Base-by-base conservation (phyloP, 2,888 invertebrate species). In the Aromia moschata region DNA sequence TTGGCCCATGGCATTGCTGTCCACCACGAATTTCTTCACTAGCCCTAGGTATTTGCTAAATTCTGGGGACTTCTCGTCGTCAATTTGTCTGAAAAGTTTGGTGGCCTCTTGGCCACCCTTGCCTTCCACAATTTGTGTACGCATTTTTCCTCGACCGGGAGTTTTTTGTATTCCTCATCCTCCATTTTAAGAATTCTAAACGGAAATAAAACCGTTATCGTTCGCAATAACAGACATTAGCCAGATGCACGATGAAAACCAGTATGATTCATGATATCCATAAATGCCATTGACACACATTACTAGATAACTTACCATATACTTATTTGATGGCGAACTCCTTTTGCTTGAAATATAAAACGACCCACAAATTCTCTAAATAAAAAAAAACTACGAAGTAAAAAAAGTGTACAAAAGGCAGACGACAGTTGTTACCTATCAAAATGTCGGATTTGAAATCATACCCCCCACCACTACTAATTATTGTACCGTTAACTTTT, bases 61-160 rank as follows among this genome's bases (percentile, higher is more conserved):
- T 78, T 97, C 97, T 0, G 93, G 89, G 33, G 94, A 93, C 78
- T 97, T 97, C 76, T 96, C 96, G 82, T 96, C 95, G 74, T 91
- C 92, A 69, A 94, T 89, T 75, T 90, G 89, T 65, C 89, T 87
- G 80, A 98, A 97, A 11, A 93, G 83, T 79, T 94, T 96, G 4
- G 91, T 87, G 0, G 94, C 92, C 79, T 96, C 96, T 80, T 97
- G 96, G 73, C 97, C 98, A 0, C 97, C 98, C 98, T 86, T 2
- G 97, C 98, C 81, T 97, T 97, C 98, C 98, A 98, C 55, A 92
- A 83, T 83, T 97, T 98, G 80, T 98, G 97, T 11, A 92, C 88
- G 79, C 94, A 94, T 78, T 93, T 88, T 58, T 98, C 97, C 68
- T 98, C 97, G 41, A 94, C 84, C 0, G 94, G 89, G 64, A 94